Evolutionary conservation across 2,797 vertebrate genomes (phyloP).

Genomic region (Psittacula echo): DNA sequence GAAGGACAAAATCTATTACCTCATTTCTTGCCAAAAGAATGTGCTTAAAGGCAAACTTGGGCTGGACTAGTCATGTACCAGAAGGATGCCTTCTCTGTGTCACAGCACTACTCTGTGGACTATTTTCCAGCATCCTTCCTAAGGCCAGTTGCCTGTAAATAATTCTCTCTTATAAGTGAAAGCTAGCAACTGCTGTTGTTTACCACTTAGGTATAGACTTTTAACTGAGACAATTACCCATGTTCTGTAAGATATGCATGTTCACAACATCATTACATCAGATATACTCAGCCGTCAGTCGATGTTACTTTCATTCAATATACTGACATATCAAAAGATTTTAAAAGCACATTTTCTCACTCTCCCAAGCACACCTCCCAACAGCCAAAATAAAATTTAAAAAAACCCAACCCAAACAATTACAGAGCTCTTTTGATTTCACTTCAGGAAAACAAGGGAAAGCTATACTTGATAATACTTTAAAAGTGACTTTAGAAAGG

Average conservation of each 20-base stretch:
- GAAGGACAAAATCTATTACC: not conserved
- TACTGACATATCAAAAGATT: not conserved
- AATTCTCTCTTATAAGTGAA: not conserved
- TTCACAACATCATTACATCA: not conserved
- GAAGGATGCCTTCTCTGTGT: not conserved
- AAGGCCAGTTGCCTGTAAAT: not conserved
- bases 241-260: not conserved
- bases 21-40: not conserved
- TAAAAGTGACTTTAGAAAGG: not conserved
- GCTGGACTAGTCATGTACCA: not conserved
- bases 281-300: not conserved
- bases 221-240: not conserved
- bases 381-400: too few species aligned
- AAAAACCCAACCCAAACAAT: not conserved
- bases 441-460: not conserved
- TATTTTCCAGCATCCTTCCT: not conserved
- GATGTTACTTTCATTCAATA: not conserved
- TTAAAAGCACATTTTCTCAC: not conserved
- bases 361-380: fast-evolving
- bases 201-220: not conserved
- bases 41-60: not conserved
- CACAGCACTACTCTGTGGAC: not conserved
- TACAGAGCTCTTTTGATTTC: not conserved
- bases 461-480: not conserved
- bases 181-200: not conserved